Percentiles rank a stretch among this genome's conserved stretches.
Conservation (phyloP, 2,797 vertebrate species). For the Tadarida brasiliensis region DNA sequence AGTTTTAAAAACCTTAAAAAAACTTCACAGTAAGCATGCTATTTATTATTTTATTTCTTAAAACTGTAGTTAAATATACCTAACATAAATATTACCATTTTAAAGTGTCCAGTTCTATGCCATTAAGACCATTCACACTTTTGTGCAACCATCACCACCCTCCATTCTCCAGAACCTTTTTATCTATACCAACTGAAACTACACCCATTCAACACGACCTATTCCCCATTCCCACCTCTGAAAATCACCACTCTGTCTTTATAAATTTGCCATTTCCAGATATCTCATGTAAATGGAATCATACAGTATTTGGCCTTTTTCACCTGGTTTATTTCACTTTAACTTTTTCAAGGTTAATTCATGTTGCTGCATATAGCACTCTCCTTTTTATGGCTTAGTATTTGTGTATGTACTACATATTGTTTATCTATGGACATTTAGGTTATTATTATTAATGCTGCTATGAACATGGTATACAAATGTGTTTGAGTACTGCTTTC, state of each 20-base stretch:
- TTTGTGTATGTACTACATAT: background rate
- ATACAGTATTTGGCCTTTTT: background rate
- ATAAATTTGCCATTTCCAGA: background rate
- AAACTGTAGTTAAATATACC: background rate
- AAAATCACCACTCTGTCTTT: background rate
- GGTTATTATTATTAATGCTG: background rate
- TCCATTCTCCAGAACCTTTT: background rate
- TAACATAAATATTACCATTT: slow-evolving; percentile 3
- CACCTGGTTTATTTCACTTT: background rate
- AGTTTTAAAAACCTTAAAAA: background rate
- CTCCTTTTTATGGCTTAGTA: background rate
- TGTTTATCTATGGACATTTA: background rate
- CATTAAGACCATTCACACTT: background rate
- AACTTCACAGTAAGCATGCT: background rate
- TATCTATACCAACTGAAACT: background rate
- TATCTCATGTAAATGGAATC: background rate
- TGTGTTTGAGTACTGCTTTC: background rate
- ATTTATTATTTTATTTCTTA: background rate
- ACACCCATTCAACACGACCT: background rate
- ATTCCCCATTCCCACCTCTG: background rate
- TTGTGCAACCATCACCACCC: background rate
- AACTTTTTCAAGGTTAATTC: background rate
- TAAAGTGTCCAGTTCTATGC: background rate
- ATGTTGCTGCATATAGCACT: background rate
- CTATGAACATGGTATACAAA: background rate